These are phyloP conservation scores for Ips nitidus DNA, from an alignment of 1,140 invertebrate species.

Conservation along the genomic window DNA sequence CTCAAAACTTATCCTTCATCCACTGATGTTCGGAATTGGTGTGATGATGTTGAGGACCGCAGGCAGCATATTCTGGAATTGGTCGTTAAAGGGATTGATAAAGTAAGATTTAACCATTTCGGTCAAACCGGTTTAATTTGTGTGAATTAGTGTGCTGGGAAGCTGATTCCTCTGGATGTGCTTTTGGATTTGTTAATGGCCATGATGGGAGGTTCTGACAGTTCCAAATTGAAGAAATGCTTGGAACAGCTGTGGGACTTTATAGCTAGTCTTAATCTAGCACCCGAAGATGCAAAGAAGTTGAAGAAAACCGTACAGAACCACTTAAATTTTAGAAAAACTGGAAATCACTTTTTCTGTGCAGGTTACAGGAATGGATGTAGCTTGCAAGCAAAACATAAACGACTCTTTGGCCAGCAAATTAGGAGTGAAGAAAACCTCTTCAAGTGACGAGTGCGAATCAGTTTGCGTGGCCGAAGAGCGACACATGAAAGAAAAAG, in stretches of 20 bases:
- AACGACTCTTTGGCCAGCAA: no score
- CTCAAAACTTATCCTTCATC: slow-evolving; percentile 44
- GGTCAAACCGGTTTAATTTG: neutral
- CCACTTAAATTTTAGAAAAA: neutral
- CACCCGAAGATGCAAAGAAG: slow-evolving; percentile 37
- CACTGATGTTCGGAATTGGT: slow-evolving; percentile 44
- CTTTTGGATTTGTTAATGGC: slow-evolving; percentile 50
- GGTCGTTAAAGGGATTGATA: slow-evolving; percentile 29
- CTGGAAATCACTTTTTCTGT: neutral
- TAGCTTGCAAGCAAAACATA: neutral
- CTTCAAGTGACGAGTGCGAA: slow-evolving; percentile 1
- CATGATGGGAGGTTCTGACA: slow-evolving; percentile 50
- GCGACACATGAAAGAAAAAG: slow-evolving; percentile 19
- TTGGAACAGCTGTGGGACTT: slow-evolving; percentile 36
- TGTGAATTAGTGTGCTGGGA: slow-evolving; percentile 28
- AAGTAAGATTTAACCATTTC: slow-evolving; percentile 20
- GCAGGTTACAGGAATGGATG: slow-evolving; percentile 2
- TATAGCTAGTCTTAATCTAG: slow-evolving; percentile 22
- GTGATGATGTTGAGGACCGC: slow-evolving; percentile 38
- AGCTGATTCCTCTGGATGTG: slow-evolving; percentile 54
- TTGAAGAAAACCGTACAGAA: slow-evolving; percentile 29
- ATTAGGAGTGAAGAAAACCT: neutral
- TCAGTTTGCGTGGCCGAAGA: slow-evolving; percentile 8
- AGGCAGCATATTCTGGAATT: slow-evolving; percentile 47
- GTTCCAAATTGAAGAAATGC: slow-evolving; percentile 52